A percentile compares a stretch with the other conserved stretches of the same genome.
Conservation (phyloP, 2,113 vertebrate genomes). For the Actinemys pallida region DNA sequence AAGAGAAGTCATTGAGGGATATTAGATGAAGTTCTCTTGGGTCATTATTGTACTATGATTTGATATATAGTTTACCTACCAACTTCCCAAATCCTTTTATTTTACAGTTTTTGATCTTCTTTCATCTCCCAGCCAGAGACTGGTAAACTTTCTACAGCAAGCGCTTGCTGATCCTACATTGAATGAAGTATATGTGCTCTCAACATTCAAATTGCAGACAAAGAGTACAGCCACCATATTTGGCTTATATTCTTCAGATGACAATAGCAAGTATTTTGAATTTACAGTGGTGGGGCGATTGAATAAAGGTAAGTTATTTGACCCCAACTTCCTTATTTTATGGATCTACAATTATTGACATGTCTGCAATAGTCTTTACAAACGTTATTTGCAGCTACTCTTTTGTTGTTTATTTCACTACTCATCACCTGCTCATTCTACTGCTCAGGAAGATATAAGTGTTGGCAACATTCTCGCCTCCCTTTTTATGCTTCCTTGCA, state of each 20-base stretch:
- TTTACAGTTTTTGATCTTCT: constrained; percentile 94
- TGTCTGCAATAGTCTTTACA: background rate
- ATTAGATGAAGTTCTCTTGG: background rate
- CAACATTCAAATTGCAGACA: constrained; percentile 88
- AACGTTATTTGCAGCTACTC: background rate
- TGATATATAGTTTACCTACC: background rate
- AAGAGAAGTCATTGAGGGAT: background rate
- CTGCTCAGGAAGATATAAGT: background rate
- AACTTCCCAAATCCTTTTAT: constrained; percentile 2
- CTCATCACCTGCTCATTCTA: background rate
- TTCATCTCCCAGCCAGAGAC: constrained; percentile 84
- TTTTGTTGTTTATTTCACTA: background rate
- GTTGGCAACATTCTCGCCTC: background rate
- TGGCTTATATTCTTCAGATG: constrained; percentile 87
- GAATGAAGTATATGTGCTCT: constrained; percentile 89
- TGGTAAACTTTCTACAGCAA: constrained; percentile 85
- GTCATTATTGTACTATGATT: background rate
- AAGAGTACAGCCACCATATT: constrained; percentile 88
- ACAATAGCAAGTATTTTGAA: constrained; percentile 93
- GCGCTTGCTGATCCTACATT: constrained; percentile 84
- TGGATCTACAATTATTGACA: background rate
- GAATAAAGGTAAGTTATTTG: constrained; percentile 88
- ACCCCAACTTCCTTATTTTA: background rate
- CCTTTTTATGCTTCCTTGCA: background rate
- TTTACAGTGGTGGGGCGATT: constrained; percentile 90